Conservation (phyloP, 2,888 invertebrate species). For the Thera obeliscata region DNA sequence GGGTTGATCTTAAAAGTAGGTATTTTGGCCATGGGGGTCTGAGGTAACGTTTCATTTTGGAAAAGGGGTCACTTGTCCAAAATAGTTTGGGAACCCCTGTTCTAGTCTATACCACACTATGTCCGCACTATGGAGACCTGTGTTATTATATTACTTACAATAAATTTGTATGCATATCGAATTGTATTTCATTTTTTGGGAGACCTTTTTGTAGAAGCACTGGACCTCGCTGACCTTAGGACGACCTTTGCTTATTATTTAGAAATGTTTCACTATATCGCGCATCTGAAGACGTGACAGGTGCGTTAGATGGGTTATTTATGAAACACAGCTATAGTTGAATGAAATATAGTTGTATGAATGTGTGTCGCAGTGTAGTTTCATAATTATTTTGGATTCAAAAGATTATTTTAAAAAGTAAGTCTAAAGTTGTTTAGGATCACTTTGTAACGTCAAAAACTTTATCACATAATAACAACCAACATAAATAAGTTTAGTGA, state of each 20-base stretch:
- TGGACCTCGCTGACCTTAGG: constrained; percentile 18
- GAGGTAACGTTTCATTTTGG: too few relatives aligned
- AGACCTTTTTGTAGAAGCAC: constrained; percentile 16
- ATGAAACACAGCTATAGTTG: not conserved
- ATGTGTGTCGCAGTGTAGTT: too few relatives aligned
- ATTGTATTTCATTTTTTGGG: constrained; percentile 22
- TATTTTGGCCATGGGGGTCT: too few relatives aligned
- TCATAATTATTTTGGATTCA: too few relatives aligned
- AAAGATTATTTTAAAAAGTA: too few relatives aligned
- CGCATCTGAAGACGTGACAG: constrained; percentile 25
- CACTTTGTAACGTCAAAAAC: too few relatives aligned
- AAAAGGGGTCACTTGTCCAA: too few relatives aligned
- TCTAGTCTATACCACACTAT: constrained; percentile 11
- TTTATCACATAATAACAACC: too few relatives aligned
- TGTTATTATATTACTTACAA: constrained; percentile 23
- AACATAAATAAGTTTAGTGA: too few relatives aligned
- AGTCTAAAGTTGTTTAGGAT: too few relatives aligned
- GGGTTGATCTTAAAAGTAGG: too few relatives aligned
- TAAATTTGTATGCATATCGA: constrained; percentile 45
- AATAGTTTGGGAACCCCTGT: too few relatives aligned
- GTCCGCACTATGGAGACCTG: constrained; percentile 1
- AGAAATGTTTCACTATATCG: constrained; percentile 26
- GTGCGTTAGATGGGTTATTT: constrained; percentile 15
- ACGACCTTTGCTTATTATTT: constrained; percentile 26
- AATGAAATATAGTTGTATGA: constrained; percentile 15